A percentile compares a stretch with the other conserved stretches of the same genome.
Evolutionary conservation across 2,113 vertebrate species (phyloP).

Genomic region (Piaya cayana): DNA sequence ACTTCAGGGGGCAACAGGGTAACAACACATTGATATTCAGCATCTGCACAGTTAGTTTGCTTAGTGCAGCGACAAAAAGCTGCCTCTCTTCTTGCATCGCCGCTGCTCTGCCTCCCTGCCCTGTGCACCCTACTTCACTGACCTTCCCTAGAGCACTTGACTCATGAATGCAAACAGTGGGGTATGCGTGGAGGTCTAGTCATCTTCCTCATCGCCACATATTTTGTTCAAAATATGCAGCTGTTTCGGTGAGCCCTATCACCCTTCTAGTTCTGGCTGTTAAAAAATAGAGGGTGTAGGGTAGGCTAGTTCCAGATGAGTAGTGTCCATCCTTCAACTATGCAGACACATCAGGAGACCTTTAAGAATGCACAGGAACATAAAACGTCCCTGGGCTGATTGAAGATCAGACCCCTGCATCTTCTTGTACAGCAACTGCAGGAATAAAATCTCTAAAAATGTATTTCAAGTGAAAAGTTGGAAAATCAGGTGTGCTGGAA

Average conservation of each 20-base stretch:
- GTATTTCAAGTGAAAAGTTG: not conserved
- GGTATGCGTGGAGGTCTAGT: not conserved
- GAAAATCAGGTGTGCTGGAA: not conserved
- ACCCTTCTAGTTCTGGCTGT: not conserved
- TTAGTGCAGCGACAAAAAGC: not conserved
- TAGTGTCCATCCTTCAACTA: not conserved
- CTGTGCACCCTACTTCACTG: accelerated
- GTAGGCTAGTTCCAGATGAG: not conserved
- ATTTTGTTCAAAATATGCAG: not conserved
- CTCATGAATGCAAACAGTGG: accelerated
- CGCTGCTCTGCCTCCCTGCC: not conserved
- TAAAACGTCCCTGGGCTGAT: not conserved
- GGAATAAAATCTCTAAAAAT: not conserved
- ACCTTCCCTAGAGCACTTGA: not conserved
- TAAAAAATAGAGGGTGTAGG: not conserved
- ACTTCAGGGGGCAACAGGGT: not conserved
- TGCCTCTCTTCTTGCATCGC: not conserved
- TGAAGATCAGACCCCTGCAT: not conserved
- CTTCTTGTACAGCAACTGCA: not conserved
- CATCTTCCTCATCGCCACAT: not conserved
- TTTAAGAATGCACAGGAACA: not conserved
- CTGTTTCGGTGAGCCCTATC: not conserved
- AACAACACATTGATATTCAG: accelerated
- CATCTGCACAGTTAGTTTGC: not conserved
- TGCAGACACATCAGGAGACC: accelerated